phyloP scores from a whole-genome alignment of 2,888 invertebrate genomes.

The Zaprionus bogoriensis region DNA sequence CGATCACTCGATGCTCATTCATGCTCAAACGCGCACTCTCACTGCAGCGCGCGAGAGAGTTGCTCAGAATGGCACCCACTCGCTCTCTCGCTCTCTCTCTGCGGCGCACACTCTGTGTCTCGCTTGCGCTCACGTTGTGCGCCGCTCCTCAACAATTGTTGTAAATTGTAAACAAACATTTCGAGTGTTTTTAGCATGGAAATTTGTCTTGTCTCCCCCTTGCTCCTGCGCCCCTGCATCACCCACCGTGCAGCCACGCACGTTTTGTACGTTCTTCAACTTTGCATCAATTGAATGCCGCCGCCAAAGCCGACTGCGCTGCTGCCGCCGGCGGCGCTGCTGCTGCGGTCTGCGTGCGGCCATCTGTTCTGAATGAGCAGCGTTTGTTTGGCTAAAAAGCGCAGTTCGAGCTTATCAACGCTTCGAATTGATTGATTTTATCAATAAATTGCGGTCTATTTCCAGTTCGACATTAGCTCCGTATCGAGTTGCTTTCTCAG shows the following conservation, averaged over 20 bases:
- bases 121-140: background rate
- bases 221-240: background rate
- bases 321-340: constrained; percentile 13
- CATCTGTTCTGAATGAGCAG: constrained; percentile 61
- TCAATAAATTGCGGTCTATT: constrained; percentile 73
- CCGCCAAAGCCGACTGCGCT: constrained; percentile 23
- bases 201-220: constrained; percentile 19
- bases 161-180: constrained; percentile 63
- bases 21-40: constrained; percentile 44
- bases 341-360: constrained; percentile 9
- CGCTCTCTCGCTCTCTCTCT: constrained; percentile 8
- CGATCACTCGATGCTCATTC: constrained; percentile 53
- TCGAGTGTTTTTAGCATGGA: constrained; percentile 47
- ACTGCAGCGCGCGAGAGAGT: constrained; percentile 23
- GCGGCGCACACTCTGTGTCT: background rate
- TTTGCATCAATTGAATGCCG: constrained; percentile 60
- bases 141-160: constrained; percentile 32
- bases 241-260: constrained; percentile 34
- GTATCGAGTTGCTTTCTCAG: constrained; percentile 66
- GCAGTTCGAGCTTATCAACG: constrained; percentile 40
- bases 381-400: constrained; percentile 45
- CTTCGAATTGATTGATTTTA: constrained; percentile 58
- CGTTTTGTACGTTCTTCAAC: constrained; percentile 36
- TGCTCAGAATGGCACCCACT: constrained; percentile 26
- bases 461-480: constrained; percentile 47